phyloP scores from a whole-genome alignment of 2,797 vertebrate species.

The Coregonus ussuriensis region DNA sequence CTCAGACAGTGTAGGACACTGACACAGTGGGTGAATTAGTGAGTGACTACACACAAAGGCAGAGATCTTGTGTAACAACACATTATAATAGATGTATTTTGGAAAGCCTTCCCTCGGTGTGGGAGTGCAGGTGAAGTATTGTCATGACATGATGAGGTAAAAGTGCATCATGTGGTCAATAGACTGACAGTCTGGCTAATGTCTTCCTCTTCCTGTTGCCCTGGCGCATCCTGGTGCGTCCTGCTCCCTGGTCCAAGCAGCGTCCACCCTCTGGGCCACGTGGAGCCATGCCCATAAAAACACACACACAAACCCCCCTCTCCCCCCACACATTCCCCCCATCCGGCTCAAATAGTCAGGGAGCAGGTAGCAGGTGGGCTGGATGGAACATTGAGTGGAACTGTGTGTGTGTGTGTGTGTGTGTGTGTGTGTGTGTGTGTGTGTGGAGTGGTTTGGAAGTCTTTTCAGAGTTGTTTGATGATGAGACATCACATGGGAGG shows the following conservation, averaged over 20 bases:
- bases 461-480: constrained; percentile 6
- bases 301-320: background rate
- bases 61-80: background rate
- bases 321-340: background rate
- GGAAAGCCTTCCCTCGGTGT: background rate
- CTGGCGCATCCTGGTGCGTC: constrained; percentile 49
- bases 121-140: constrained; percentile 30
- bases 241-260: no score
- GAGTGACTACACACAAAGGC: background rate
- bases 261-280: constrained; percentile 17
- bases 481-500: constrained; percentile 50
- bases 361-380: background rate
- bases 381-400: background rate
- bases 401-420: no score
- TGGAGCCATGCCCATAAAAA: constrained; percentile 32
- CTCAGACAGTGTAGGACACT: background rate
- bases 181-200: constrained; percentile 56
- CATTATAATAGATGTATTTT: background rate
- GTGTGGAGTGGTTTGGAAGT: constrained; percentile 33
- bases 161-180: constrained; percentile 69
- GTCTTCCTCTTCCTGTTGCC: constrained; percentile 78
- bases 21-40: background rate
- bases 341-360: background rate
- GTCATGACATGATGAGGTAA: constrained; percentile 61
- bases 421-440: background rate